phyloP scores from a whole-genome alignment of 2,113 vertebrate genomes.

The Apodemus sylvaticus region DNA sequence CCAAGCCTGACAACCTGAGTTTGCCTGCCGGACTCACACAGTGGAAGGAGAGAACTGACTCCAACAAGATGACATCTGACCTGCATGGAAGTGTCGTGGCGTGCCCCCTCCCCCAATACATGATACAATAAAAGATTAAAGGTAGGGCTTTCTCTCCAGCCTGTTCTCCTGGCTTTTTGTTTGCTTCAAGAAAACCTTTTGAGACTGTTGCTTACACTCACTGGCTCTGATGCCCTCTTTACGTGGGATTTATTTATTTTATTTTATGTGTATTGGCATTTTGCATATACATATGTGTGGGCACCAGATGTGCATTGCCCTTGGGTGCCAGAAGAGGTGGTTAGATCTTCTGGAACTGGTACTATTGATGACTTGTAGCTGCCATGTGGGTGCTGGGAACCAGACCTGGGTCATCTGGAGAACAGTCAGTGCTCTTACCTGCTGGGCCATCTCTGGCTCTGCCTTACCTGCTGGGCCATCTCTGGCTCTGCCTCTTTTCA shows the following conservation, averaged over 20 bases:
- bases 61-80: background rate
- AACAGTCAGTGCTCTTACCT: background rate
- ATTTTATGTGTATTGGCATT: background rate
- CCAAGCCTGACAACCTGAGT: background rate
- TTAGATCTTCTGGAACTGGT: background rate
- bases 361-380: background rate
- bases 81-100: background rate
- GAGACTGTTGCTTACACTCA: background rate
- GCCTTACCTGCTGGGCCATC: background rate
- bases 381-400: background rate
- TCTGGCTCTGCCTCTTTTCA: background rate
- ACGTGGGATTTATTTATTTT: background rate
- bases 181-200: background rate
- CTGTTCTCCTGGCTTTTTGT: background rate
- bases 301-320: background rate
- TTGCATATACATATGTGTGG: background rate
- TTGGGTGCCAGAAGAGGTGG: background rate
- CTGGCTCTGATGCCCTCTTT: background rate
- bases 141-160: background rate
- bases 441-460: too few species aligned
- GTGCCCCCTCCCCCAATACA: background rate
- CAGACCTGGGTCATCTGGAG: background rate
- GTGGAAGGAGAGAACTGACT: background rate
- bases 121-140: background rate
- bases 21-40: background rate